Evolutionary conservation across 2,113 vertebrate genomes (phyloP).

Genomic region (Ellobius talpinus): DNA sequence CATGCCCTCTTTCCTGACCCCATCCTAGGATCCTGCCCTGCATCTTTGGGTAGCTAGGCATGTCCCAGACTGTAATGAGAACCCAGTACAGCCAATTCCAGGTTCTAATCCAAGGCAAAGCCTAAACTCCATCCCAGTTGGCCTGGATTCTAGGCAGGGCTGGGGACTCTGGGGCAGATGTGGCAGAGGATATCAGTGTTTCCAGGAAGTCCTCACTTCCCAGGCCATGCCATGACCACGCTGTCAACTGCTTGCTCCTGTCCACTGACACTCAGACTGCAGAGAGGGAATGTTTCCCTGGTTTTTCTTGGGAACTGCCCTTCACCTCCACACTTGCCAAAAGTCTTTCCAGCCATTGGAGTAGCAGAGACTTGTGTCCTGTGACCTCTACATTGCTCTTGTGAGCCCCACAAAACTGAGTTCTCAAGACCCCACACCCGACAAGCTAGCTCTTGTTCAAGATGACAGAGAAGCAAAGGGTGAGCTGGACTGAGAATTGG

Average conservation of each 20-base stretch:
- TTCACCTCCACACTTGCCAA: neutral
- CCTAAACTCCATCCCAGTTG: neutral
- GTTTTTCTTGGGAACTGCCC: neutral
- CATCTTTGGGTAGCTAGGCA: neutral
- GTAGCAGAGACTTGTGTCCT: too few relatives aligned
- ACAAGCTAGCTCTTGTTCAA: neutral
- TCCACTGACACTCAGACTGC: neutral
- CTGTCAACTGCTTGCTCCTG: neutral
- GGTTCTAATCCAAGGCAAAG: too few relatives aligned
- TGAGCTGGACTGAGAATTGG: neutral
- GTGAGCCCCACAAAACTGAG: too few relatives aligned
- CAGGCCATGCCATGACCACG: fast-evolving
- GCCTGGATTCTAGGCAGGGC: fast-evolving
- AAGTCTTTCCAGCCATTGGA: neutral
- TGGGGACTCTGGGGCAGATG: fast-evolving
- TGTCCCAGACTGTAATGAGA: fast-evolving
- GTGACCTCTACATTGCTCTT: fast-evolving
- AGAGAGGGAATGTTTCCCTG: fast-evolving
- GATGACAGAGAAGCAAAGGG: neutral
- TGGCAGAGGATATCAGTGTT: fast-evolving
- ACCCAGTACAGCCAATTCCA: neutral
- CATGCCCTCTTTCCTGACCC: neutral
- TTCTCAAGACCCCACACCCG: neutral
- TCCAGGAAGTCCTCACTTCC: too few relatives aligned
- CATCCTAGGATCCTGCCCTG: neutral